Base-by-base conservation (phyloP, 2,888 invertebrate genomes). In the Latrodectus elegans region DNA sequence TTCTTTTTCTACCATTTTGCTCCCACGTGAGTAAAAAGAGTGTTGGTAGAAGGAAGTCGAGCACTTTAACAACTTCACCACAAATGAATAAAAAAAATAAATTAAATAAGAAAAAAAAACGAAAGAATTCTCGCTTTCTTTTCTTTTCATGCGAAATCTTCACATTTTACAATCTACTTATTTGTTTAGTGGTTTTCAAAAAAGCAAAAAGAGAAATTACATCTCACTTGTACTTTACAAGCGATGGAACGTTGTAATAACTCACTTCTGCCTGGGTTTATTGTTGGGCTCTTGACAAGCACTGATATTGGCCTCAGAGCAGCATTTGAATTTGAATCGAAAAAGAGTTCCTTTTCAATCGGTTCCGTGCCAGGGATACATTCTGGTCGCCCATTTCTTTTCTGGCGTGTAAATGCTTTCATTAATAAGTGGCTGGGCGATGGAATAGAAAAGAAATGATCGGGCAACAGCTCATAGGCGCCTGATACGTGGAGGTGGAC, bases 301-400 rank as follows among this genome's bases (percentile, higher is more conserved):
- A 12, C 38, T 38, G 52, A 10, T 65, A 67, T 76, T 76, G 76
- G 38, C 76, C 64, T 64, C 17, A 15, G 76, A 17, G 17, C n/a
- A 65, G 26, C 26, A 76, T 76, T 76, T 76, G 67, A 76, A 76
- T 76, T 51, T 76, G 76, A 76, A 76, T 76, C 76, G 55, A 22
- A 73, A n/a, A 17, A 0, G 55, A 38, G 38, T 38, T 38, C 22
- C 53, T 73, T 17, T 22, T 22, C 17, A 52, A 73, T 11, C 73
- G 26, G 53, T 55, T 53, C 26, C 22, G 52, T 55, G 55, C 52
- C 17, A 14, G 60, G 11, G 53, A 73, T 73, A 53, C 73, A 55
- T 73, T 73, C 22, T 17, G 17, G 53, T 53, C 73, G 73, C 73
- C 73, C 73, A 73, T 53, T 53, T 17, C 55, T 53, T 73, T 73